A percentile compares a stretch with the other conserved stretches of the same genome.
Conservation (phyloP, 2,888 invertebrate species). For the Dicyrtomina minuta region DNA sequence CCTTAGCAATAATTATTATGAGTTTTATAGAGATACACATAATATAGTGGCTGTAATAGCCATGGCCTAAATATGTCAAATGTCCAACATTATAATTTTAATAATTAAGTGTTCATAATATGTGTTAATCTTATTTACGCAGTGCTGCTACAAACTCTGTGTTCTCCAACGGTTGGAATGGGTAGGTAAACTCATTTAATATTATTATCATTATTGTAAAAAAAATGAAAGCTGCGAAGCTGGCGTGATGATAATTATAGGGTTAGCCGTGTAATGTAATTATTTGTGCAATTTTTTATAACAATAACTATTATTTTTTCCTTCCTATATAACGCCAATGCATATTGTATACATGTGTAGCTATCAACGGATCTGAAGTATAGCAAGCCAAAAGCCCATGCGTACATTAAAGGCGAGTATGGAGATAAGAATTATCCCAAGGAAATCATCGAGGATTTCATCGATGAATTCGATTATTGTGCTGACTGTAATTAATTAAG, state of each 20-base stretch:
- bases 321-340: background rate
- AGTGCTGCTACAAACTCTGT: constrained; percentile 7
- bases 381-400: background rate
- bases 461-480: background rate
- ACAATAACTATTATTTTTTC: background rate
- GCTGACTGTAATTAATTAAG: background rate
- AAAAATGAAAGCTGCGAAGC: no score
- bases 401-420: constrained; percentile 2
- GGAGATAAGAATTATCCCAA: background rate
- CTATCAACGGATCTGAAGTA: background rate
- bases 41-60: no score
- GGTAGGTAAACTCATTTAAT: background rate
- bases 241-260: no score
- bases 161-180: background rate
- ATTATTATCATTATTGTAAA: no score
- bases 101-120: no score
- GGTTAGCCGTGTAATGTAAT: no score
- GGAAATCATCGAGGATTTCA: constrained; percentile 3
- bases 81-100: no score
- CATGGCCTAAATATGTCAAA: no score
- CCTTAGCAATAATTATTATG: no score
- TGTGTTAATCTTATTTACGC: no score
- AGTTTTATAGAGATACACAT: no score
- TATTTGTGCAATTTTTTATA: background rate
- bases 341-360: background rate